Percentiles rank a stretch among this genome's conserved stretches.
Conservation (phyloP, 2,797 vertebrate species). For the Rhinogobio ventralis region DNA sequence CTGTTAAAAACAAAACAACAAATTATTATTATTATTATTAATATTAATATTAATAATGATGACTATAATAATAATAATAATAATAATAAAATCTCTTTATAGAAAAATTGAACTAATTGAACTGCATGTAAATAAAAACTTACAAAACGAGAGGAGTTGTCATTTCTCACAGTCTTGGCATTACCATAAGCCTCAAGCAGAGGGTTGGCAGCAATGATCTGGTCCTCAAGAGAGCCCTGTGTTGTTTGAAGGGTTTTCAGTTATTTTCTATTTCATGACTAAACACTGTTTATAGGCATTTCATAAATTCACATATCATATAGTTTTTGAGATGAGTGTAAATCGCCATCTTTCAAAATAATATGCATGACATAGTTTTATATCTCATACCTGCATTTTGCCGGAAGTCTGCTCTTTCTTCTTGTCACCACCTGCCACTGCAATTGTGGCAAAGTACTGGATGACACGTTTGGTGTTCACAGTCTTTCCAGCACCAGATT, state of each 20-base stretch:
- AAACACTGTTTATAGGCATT: neutral
- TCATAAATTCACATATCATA: neutral
- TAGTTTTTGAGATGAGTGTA: neutral
- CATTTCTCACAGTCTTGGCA: conserved; percentile 90
- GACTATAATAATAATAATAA: too few species aligned
- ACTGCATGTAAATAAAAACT: conserved; percentile 66
- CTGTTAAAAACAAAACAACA: conserved; percentile 31
- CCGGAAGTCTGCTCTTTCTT: conserved; percentile 13
- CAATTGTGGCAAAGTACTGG: conserved; percentile 80
- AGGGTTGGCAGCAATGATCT: conserved; percentile 61
- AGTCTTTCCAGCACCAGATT: conserved; percentile 83
- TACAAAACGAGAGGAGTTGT: conserved; percentile 91
- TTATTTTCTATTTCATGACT: neutral
- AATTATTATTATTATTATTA: too few species aligned
- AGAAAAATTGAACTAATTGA: too few species aligned
- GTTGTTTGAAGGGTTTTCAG: neutral
- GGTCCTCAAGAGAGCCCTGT: conserved; percentile 59
- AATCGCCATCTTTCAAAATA: neutral
- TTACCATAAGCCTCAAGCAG: conserved; percentile 82
- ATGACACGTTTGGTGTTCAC: conserved; percentile 84
- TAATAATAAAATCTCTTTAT: neutral
- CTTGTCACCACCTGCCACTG: conserved; percentile 68
- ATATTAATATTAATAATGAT: too few species aligned
- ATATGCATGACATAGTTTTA: neutral
- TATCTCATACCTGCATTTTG: conserved; percentile 57